phyloP scores from a whole-genome alignment of 1,140 invertebrate genomes.

The Cydia fagiglandana region DNA sequence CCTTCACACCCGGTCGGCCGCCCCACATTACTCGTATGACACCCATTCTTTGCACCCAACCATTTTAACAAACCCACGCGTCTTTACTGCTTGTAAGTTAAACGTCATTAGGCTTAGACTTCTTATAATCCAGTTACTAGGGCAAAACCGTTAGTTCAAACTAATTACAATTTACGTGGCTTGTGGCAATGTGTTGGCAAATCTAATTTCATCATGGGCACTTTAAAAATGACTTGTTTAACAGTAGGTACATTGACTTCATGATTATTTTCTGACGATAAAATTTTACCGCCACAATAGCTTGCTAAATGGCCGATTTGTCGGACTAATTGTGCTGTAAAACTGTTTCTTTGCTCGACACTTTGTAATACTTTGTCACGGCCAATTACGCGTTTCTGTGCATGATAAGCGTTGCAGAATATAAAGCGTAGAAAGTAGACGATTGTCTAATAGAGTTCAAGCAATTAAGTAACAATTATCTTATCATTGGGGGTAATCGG shows the following conservation, averaged over 20 bases:
- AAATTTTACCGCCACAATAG: not conserved
- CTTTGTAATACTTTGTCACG: conserved; percentile 20
- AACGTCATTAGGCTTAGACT: not conserved
- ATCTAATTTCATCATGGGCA: not conserved
- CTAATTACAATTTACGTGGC: not conserved
- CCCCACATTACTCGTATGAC: conserved; percentile 29
- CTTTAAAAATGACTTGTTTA: not conserved
- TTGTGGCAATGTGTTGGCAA: not conserved
- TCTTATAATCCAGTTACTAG: not conserved
- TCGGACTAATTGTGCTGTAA: conserved; percentile 1
- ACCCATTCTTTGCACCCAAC: conserved; percentile 8
- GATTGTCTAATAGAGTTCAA: conserved; percentile 27
- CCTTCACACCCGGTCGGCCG: conserved; percentile 6
- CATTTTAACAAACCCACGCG: not conserved
- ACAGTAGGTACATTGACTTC: not conserved
- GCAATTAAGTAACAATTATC: conserved; percentile 31
- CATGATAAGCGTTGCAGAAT: conserved; percentile 22
- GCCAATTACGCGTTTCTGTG: conserved; percentile 1
- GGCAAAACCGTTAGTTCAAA: not conserved
- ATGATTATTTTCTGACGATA: not conserved
- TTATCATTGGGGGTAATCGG: conserved; percentile 12
- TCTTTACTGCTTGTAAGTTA: not conserved
- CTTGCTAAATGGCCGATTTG: not conserved
- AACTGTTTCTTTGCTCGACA: not conserved
- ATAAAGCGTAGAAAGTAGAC: conserved; percentile 15